Conservation (phyloP, 2,888 invertebrate genomes). For the Pandemis heparana region DNA sequence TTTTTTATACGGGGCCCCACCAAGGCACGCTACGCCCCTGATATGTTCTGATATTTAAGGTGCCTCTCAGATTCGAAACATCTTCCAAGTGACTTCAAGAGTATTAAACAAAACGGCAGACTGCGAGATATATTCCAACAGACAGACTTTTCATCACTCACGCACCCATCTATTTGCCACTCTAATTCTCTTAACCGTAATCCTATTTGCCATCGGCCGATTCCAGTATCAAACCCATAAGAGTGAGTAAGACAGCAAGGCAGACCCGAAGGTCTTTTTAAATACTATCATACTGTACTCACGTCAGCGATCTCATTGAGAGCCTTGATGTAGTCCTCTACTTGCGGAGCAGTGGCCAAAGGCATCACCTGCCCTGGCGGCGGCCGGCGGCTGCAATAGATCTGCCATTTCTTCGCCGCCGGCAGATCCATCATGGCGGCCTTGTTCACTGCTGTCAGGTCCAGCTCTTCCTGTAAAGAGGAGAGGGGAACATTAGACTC, state of each 20-base stretch:
- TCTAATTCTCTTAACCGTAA: not conserved
- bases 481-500: constrained; percentile 14
- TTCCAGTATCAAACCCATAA: too few relatives aligned
- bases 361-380: constrained; percentile 76
- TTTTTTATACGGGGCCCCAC: too few relatives aligned
- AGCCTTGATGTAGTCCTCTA: constrained; percentile 97
- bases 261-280: too few relatives aligned
- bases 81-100: too few relatives aligned
- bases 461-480: constrained; percentile 92
- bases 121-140: too few relatives aligned
- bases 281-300: constrained; percentile 59
- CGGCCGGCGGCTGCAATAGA: constrained; percentile 95
- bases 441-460: constrained; percentile 96
- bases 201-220: not conserved
- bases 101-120: too few relatives aligned
- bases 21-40: too few relatives aligned
- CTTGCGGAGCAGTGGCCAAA: constrained; percentile 89
- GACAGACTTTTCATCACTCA: not conserved
- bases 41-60: too few relatives aligned
- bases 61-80: too few relatives aligned
- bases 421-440: constrained; percentile 97
- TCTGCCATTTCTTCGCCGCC: constrained; percentile 98
- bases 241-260: too few relatives aligned
- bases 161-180: not conserved
- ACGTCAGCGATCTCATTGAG: constrained; percentile 93